Evolutionary conservation across 2,888 invertebrate genomes (phyloP).

Genomic region (Meliscaeva auricollis): DNA sequence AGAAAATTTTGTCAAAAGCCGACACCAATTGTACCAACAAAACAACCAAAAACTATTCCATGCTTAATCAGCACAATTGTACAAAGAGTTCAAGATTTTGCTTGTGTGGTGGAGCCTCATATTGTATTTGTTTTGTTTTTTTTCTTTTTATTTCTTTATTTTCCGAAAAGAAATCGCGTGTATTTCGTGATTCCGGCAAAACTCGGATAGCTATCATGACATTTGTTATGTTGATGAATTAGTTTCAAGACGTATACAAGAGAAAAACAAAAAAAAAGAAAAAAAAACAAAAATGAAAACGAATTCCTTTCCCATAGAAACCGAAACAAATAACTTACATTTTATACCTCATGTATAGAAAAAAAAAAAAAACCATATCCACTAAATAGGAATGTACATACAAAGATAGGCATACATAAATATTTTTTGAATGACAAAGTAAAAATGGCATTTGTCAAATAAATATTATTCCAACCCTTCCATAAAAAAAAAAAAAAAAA

Average conservation of each 20-base stretch:
- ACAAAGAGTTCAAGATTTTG: constrained; percentile 40
- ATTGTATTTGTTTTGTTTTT: constrained; percentile 57
- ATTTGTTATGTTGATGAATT: constrained; percentile 76
- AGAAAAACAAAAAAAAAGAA: constrained; percentile 23
- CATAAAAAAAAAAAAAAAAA: neutral
- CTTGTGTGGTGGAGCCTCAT: neutral
- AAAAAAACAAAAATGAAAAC: constrained; percentile 19
- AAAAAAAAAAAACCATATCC: neutral
- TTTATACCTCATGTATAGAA: neutral
- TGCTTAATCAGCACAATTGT: constrained; percentile 26
- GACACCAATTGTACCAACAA: constrained; percentile 56
- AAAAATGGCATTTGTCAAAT: constrained; percentile 73
- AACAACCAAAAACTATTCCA: constrained; percentile 28
- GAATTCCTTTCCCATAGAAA: constrained; percentile 66
- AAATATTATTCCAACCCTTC: constrained; percentile 50
- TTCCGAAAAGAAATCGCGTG: constrained; percentile 65
- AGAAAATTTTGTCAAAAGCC: constrained; percentile 35
- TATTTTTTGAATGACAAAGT: constrained; percentile 42
- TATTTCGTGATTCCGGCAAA: constrained; percentile 69
- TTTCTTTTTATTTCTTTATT: constrained; percentile 60
- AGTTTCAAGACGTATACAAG: constrained; percentile 59
- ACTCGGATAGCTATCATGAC: constrained; percentile 73
- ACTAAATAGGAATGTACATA: neutral
- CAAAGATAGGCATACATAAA: neutral
- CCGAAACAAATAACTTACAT: constrained; percentile 48